Evolutionary conservation across 2,113 vertebrate species (phyloP).

Genomic region (Scolopax mira): DNA sequence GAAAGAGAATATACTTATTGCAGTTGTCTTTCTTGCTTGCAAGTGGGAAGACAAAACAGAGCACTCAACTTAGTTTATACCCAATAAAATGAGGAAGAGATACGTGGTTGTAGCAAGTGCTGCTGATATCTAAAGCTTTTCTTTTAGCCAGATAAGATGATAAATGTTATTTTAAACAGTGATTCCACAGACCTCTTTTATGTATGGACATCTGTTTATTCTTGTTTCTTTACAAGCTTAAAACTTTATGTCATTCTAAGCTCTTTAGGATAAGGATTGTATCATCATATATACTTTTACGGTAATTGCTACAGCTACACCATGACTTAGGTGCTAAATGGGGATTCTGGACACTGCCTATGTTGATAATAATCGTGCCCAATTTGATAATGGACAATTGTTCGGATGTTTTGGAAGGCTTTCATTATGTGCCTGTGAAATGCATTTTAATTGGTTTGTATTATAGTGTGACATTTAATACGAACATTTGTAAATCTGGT

Average conservation of each 20-base stretch:
- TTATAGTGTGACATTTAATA: neutral
- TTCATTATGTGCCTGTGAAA: neutral
- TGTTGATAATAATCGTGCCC: neutral
- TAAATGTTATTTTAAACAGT: neutral
- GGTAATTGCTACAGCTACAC: neutral
- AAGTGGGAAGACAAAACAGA: neutral
- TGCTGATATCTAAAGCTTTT: neutral
- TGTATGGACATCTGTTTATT: neutral
- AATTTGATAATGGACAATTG: neutral
- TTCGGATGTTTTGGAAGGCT: neutral
- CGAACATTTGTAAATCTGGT: neutral
- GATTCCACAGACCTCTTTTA: neutral
- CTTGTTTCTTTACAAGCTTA: neutral
- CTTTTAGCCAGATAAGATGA: neutral
- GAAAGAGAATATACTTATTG: neutral
- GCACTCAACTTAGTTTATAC: neutral
- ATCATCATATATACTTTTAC: neutral
- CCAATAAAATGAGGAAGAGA: neutral
- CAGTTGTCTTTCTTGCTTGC: neutral
- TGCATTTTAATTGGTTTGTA: neutral
- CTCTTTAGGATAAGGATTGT: neutral
- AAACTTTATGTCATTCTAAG: neutral
- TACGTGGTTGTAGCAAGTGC: neutral
- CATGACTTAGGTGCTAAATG: neutral
- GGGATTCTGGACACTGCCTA: neutral